Conservation (phyloP, 2,797 vertebrate genomes). For the Sebastes jordani region DNA sequence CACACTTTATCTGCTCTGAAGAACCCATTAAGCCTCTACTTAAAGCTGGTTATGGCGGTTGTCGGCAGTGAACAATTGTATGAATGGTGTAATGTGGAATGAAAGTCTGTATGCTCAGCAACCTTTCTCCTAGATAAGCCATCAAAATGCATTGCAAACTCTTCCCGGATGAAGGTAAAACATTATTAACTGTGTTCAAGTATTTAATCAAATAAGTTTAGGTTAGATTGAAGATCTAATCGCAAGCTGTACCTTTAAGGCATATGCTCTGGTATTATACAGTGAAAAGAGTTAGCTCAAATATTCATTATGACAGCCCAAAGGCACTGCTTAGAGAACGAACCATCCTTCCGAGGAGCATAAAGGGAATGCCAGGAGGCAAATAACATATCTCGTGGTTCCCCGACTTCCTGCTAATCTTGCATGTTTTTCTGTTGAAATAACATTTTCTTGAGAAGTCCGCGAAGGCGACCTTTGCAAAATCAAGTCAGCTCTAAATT, state of each 20-base stretch:
- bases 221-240: slow-evolving; percentile 60
- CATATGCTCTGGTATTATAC: slow-evolving; percentile 29
- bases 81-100: neutral
- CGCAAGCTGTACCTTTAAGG: slow-evolving; percentile 50
- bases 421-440: slow-evolving; percentile 55
- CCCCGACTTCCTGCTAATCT: slow-evolving; percentile 41
- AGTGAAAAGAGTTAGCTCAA: slow-evolving; percentile 39
- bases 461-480: slow-evolving; percentile 35
- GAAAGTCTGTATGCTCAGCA: neutral
- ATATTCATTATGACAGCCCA: slow-evolving; percentile 60
- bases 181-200: slow-evolving; percentile 44
- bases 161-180: slow-evolving; percentile 35
- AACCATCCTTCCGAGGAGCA: slow-evolving; percentile 49
- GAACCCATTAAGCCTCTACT: neutral
- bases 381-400: slow-evolving; percentile 47
- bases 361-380: slow-evolving; percentile 60
- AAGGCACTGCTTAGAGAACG: slow-evolving; percentile 58
- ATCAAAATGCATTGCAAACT: slow-evolving; percentile 13
- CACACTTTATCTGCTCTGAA: neutral
- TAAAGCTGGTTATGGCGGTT: neutral
- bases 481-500: slow-evolving; percentile 58
- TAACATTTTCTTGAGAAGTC: slow-evolving; percentile 51
- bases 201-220: slow-evolving; percentile 59
- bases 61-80: neutral
- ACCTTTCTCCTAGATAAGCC: neutral